Conservation (phyloP, 2,797 vertebrate genomes). For the Phoebastria nigripes region DNA sequence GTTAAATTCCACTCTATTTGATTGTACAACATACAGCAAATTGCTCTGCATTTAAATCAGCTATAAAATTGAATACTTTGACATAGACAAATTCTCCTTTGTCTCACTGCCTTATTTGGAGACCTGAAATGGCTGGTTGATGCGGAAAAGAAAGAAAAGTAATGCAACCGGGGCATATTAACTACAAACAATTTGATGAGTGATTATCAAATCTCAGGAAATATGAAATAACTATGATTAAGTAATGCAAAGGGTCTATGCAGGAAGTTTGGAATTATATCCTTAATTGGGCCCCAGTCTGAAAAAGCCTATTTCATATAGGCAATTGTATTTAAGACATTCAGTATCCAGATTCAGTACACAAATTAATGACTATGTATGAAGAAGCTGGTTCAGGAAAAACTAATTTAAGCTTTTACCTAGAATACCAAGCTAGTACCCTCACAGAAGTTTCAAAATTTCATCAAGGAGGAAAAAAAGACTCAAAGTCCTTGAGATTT, state of each 20-base stretch:
- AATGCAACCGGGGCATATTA: not conserved
- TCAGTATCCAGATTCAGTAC: not conserved
- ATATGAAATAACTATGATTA: conserved; percentile 20
- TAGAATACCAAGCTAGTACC: not conserved
- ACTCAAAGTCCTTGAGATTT: not conserved
- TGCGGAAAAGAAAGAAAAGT: not conserved
- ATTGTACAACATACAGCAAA: conserved; percentile 63
- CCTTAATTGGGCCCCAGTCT: not conserved
- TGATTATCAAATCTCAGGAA: not conserved
- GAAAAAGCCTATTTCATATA: not conserved
- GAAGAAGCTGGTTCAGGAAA: not conserved
- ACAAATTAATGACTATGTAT: conserved; percentile 5
- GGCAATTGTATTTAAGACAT: not conserved
- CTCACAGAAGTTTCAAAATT: not conserved
- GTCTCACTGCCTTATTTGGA: conserved; percentile 34
- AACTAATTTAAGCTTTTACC: not conserved
- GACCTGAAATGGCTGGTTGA: not conserved
- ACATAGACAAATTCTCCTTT: conserved; percentile 64
- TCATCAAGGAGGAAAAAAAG: not conserved
- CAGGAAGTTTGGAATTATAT: conserved; percentile 4
- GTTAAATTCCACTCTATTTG: conserved; percentile 62
- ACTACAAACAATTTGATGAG: not conserved
- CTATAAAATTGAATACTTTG: conserved; percentile 62
- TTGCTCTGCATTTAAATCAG: conserved; percentile 70
- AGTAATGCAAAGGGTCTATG: not conserved